A percentile compares a stretch with the other conserved stretches of the same genome.
These are phyloP conservation scores for Terebella lapidaria DNA, from an alignment of 2,888 invertebrate species.

Conservation along the genomic window DNA sequence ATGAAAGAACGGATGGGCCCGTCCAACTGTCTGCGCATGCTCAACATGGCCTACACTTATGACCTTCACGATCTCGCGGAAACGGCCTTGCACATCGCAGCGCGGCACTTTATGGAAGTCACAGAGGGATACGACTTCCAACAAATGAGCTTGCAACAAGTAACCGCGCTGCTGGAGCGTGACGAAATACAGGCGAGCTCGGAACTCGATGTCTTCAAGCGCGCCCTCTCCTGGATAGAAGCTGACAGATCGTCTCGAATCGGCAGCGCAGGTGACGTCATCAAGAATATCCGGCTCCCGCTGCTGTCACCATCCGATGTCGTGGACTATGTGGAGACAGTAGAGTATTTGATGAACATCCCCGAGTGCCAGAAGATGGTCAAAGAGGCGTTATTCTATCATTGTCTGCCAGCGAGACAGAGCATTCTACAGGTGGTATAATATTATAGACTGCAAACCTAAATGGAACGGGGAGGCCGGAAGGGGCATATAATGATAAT, in stretches of 20 bases:
- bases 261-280: constrained; percentile 25
- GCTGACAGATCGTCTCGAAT: constrained; percentile 24
- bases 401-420: constrained; percentile 36
- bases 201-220: constrained; percentile 32
- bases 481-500: too few species aligned
- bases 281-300: constrained; percentile 32
- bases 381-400: constrained; percentile 38
- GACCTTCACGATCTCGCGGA: constrained; percentile 24
- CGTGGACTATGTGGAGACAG: constrained; percentile 35
- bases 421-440: constrained; percentile 34
- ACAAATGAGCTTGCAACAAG: constrained; percentile 26
- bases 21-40: constrained; percentile 31
- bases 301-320: constrained; percentile 30
- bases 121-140: constrained; percentile 26
- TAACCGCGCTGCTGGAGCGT: constrained; percentile 6
- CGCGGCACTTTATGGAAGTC: constrained; percentile 28
- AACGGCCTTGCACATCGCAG: constrained; percentile 25
- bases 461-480: too few species aligned
- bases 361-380: constrained; percentile 34
- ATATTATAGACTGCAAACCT: neutral
- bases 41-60: constrained; percentile 29
- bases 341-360: constrained; percentile 30
- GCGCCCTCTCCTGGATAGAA: constrained; percentile 31
- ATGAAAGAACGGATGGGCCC: constrained; percentile 25
- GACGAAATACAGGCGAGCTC: constrained; percentile 17